Evolutionary conservation across 2,113 vertebrate genomes (phyloP).

Genomic region (Oreochromis niloticus): DNA sequence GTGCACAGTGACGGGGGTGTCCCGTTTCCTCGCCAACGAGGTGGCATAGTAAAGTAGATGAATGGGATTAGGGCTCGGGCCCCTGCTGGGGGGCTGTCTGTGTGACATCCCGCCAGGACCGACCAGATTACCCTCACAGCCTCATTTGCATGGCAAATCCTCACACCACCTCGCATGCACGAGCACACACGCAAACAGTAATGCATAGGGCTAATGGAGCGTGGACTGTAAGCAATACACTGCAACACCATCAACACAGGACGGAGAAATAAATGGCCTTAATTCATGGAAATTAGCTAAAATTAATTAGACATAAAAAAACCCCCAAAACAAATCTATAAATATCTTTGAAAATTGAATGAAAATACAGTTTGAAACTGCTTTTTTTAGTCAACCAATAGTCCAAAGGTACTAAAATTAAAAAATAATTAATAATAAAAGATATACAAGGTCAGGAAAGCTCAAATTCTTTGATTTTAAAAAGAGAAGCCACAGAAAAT

Average conservation of each 20-base stretch:
- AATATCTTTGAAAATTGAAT: not conserved
- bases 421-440: not conserved
- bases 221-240: not conserved
- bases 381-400: not conserved
- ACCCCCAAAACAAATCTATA: accelerated
- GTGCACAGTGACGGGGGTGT: slow-evolving; percentile 1
- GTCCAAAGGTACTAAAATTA: not conserved
- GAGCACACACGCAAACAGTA: slow-evolving; percentile 26
- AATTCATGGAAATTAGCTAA: not conserved
- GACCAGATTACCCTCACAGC: slow-evolving; percentile 48
- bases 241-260: not conserved
- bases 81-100: slow-evolving; percentile 37
- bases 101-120: slow-evolving; percentile 18
- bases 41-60: slow-evolving; percentile 38
- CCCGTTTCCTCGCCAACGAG: not conserved
- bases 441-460: not conserved
- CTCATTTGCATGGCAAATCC: slow-evolving; percentile 58
- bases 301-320: not conserved
- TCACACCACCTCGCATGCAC: not conserved
- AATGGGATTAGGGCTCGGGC: slow-evolving; percentile 47
- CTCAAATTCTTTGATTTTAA: accelerated
- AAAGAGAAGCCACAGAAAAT: accelerated
- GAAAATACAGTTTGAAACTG: accelerated
- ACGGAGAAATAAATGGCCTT: not conserved
- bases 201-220: not conserved